Base-by-base conservation (phyloP, 2,113 vertebrate genomes). In the Theropithecus gelada region DNA sequence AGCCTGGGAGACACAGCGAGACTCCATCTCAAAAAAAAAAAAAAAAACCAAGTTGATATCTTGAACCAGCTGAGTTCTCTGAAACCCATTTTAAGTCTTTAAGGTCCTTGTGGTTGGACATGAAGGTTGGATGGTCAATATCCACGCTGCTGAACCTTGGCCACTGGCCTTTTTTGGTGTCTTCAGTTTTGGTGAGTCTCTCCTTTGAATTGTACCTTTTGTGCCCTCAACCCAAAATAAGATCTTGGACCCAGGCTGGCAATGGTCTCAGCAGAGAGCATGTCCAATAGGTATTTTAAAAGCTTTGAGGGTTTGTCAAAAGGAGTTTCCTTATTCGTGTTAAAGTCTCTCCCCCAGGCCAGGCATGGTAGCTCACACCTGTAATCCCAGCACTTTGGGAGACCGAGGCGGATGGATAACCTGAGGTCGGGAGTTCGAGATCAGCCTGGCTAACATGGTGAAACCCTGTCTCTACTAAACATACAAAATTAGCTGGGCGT, bases 281-380 rank as follows among this genome's bases (percentile, higher is more conserved):
- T 57, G 82, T 78, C 64, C 32, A 75, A 27, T 43, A 23, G 35
- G 17, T 90, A 59, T 94, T 91, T 96, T 88, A 43, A 79, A 96
- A 96, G 55, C 52, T 35, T 88, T 0, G 2, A 92, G 84, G 43
- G 35, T 45, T 94, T 88, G 70, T 95, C 23, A 35, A 81, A 94
- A 95, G 85, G 25, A 59, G 35, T 82, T 90, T 95, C 40, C 55
- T 82, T 83, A n/a, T 61, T 88, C 27, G 52, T 66, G 23, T 76
- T 91, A 68, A 90, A 90, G 30, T 84, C 38, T 81, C n/a, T 48
- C 18, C 16, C 17, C n/a, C 8, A 30, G 27, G 61, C 61, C 30
- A 30, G 61, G 27, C 27, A 64, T 12, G 13, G 61, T 64, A 27
- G 27, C 61, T 32, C 27, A 64, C 27, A 30, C 25, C 27, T 32